Conservation (phyloP, 2,797 vertebrate genomes). For the Cichlasoma orientale region DNA sequence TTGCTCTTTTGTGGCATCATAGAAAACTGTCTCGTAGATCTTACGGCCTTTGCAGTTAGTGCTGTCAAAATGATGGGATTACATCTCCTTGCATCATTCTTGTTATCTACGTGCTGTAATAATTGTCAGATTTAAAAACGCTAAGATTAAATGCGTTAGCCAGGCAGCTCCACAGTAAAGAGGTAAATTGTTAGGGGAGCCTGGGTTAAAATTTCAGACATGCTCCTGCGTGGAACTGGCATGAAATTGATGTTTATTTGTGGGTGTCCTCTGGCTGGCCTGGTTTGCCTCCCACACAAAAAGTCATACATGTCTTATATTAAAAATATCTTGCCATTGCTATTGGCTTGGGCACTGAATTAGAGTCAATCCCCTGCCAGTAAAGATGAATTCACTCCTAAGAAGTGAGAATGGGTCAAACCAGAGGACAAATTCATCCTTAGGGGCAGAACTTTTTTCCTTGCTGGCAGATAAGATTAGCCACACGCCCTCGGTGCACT, state of each 20-base stretch:
- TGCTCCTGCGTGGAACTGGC: constrained; percentile 12
- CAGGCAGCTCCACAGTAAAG: not conserved
- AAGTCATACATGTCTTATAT: constrained; percentile 14
- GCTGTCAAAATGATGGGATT: not conserved
- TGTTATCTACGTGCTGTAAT: not conserved
- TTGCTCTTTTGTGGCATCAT: not conserved
- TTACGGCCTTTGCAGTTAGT: not conserved
- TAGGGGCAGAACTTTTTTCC: constrained; percentile 7
- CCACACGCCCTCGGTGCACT: constrained; percentile 8
- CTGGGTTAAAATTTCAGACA: constrained; percentile 3
- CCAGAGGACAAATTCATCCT: constrained; percentile 11
- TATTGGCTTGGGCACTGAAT: constrained; percentile 4
- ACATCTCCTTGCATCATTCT: not conserved
- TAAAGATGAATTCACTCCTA: constrained; percentile 1
- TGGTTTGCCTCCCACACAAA: constrained; percentile 23
- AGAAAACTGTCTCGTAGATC: not conserved
- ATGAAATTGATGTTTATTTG: constrained; percentile 16
- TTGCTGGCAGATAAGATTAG: constrained; percentile 2
- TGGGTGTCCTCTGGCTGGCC: constrained; percentile 29
- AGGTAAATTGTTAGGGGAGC: not conserved
- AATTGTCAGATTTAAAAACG: not conserved
- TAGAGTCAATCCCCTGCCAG: constrained; percentile 1
- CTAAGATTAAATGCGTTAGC: not conserved
- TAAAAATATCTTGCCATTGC: constrained; percentile 5
- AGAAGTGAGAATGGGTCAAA: not conserved